Conservation (phyloP, 1,140 invertebrate species). For the Chrysomallon squamiferum region DNA sequence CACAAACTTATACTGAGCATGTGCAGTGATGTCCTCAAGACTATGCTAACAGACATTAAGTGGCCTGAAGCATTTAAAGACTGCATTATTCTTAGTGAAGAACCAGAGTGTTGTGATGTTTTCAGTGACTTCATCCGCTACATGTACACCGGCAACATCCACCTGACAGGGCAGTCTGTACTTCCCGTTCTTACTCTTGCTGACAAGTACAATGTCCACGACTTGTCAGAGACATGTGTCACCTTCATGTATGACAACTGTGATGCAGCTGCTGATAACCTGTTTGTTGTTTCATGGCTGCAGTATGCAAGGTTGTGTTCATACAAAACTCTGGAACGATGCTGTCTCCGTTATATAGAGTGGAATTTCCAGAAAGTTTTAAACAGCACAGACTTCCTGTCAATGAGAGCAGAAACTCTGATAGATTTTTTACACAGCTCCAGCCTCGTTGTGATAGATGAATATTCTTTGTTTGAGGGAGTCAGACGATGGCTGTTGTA, state of each 20-base stretch:
- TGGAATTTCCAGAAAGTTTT: conserved; percentile 90
- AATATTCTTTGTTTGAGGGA: conserved; percentile 81
- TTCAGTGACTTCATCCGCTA: conserved; percentile 91
- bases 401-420: conserved; percentile 83
- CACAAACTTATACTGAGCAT: conserved; percentile 92
- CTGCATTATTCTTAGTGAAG: conserved; percentile 83
- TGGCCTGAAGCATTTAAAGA: conserved; percentile 90
- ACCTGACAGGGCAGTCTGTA: conserved; percentile 81
- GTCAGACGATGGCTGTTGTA: conserved; percentile 68
- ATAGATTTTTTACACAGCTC: conserved; percentile 80
- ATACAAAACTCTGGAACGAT: conserved; percentile 77
- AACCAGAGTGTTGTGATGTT: conserved; percentile 80
- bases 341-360: conserved; percentile 85
- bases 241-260: conserved; percentile 89
- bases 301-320: conserved; percentile 86
- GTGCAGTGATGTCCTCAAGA: conserved; percentile 95
- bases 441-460: conserved; percentile 88
- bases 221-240: conserved; percentile 82
- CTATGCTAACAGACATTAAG: conserved; percentile 93
- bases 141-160: conserved; percentile 90
- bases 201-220: conserved; percentile 94
- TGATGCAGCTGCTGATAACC: conserved; percentile 79
- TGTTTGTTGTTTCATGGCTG: conserved; percentile 86
- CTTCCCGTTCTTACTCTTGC: conserved; percentile 85
- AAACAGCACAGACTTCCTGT: conserved; percentile 78